These are phyloP conservation scores for Leptinotarsa lineolata DNA, from an alignment of 1,140 invertebrate species.

Conservation along the genomic window DNA sequence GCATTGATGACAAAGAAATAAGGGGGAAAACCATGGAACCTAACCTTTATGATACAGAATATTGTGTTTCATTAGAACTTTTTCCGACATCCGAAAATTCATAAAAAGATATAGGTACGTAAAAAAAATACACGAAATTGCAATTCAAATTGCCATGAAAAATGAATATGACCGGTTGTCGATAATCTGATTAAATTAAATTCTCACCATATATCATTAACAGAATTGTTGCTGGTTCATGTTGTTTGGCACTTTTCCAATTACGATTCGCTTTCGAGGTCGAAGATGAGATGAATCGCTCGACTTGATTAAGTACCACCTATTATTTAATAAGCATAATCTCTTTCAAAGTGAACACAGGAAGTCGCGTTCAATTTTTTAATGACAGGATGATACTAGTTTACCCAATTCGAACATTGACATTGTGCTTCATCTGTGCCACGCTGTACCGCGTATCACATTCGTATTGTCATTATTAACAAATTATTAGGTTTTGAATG, in stretches of 20 bases:
- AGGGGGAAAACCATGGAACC: too few relatives aligned
- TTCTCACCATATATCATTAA: background rate
- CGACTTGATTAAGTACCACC: slow-evolving; percentile 9
- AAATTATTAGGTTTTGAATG: background rate
- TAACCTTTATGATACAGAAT: too few relatives aligned
- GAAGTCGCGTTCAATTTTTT: slow-evolving; percentile 3
- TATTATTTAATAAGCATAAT: slow-evolving; percentile 12
- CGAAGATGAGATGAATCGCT: background rate
- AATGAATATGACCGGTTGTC: background rate
- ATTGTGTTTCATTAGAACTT: too few relatives aligned
- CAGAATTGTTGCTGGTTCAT: slow-evolving; percentile 3
- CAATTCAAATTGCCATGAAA: background rate
- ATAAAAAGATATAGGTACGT: too few relatives aligned
- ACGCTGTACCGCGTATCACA: background rate
- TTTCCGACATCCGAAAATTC: too few relatives aligned
- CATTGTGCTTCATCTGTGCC: background rate
- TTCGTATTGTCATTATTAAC: background rate
- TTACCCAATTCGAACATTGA: slow-evolving; percentile 3
- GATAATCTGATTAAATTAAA: slow-evolving; percentile 7
- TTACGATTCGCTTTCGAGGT: background rate
- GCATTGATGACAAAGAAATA: too few relatives aligned
- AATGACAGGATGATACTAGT: background rate
- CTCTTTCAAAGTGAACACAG: background rate
- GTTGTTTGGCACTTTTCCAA: slow-evolving; percentile 5
- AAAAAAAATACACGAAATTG: background rate